A percentile compares a stretch with the other conserved stretches of the same genome.
Conservation (phyloP, 2,113 vertebrate genomes). For the Ceyx melanurus region DNA sequence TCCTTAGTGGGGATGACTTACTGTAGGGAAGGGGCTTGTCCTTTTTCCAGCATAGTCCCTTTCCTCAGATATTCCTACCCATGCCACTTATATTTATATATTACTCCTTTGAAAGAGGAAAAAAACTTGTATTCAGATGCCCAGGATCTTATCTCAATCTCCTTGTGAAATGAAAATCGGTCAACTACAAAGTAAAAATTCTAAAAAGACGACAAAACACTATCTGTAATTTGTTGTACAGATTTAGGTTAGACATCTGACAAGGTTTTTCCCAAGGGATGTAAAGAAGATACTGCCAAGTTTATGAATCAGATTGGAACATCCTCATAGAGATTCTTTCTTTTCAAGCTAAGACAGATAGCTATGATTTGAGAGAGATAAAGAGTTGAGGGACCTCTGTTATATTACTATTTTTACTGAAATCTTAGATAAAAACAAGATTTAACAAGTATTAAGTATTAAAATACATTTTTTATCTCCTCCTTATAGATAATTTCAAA, state of each 20-base stretch:
- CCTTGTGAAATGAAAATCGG: slow-evolving; percentile 3
- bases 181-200: background rate
- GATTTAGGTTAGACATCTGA: slow-evolving; percentile 5
- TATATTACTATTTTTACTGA: background rate
- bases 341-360: background rate
- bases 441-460: background rate
- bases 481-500: background rate
- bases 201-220: background rate
- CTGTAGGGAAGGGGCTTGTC: background rate
- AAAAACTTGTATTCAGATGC: background rate
- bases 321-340: background rate
- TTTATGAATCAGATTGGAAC: background rate
- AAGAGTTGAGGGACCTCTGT: background rate
- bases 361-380: background rate
- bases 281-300: background rate
- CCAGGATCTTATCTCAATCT: background rate
- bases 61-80: background rate
- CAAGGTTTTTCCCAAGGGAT: background rate
- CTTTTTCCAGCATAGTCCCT: background rate
- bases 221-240: slow-evolving; percentile 1
- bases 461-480: background rate
- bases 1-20: background rate
- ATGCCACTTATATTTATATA: background rate
- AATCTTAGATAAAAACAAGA: background rate
- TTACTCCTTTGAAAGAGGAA: background rate